Base-by-base conservation (phyloP, 2,888 invertebrate genomes). In the Oscheius myriophilus region DNA sequence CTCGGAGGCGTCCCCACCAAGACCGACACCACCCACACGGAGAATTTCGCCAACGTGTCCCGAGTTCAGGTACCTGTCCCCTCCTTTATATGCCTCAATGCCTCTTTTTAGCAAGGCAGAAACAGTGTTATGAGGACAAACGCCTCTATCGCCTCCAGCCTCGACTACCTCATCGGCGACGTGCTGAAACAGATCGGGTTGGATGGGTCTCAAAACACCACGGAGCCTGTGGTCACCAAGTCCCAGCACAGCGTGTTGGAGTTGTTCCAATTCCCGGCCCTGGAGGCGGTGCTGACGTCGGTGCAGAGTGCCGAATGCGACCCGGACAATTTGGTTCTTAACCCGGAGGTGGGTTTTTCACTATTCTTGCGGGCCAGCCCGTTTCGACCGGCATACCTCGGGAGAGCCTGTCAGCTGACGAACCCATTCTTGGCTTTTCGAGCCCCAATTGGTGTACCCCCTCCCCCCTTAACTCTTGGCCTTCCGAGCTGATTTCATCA, bases 251-350 rank as follows among this genome's bases (percentile, higher is more conserved):
- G 42, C 39, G 80, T 83, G 2, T 61, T 83, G 54, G 82, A 82
- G 51, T 73, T 85, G 11, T 85, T 85, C 78, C 81, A 82, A 42
- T 83, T 85, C 59, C 84, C 85, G 4, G 76, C 83, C 9, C 68
- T 85, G 9, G 79, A 82, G 58, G 83, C 84, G 0, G 72, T 70
- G 49, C 71, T 78, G 71, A 75, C 72, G 3, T 65, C 74, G 7
- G 53, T 71, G 18, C 78, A 78, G 41, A 61, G 39, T 16, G 52
- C 33, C 26, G 67, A 67, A 11, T 67, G 67, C 25, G 42, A 25
- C 11, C 41, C 18, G 18, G 53, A 39, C 14, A 57, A 67, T 3
- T 1, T 1, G 33, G 23, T 9, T 3, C 45, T 45, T 3, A 64
- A 70, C 43, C 71, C 71, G 26, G 62, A 66, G 1, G 75, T 69